These are phyloP conservation scores for Oenanthe oenanthe DNA, from an alignment of 2,113 vertebrate genomes.

Conservation along the genomic window DNA sequence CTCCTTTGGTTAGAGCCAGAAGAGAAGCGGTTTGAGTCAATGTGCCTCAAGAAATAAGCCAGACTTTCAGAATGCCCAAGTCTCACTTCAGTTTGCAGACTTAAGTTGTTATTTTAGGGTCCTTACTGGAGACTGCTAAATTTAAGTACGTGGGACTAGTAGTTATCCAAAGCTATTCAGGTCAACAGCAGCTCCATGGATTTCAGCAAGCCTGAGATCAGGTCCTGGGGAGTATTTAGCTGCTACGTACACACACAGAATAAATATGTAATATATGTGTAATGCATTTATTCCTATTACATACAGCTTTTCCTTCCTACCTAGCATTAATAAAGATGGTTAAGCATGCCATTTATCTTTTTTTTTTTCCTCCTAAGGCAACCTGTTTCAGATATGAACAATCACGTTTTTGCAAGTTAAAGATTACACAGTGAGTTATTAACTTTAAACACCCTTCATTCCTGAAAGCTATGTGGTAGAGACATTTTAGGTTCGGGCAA, in stretches of 20 bases:
- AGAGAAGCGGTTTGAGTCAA: not conserved
- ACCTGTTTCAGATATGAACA: not conserved
- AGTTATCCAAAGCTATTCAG: not conserved
- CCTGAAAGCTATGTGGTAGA: not conserved
- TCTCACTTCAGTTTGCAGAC: not conserved
- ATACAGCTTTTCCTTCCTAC: not conserved
- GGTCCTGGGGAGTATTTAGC: not conserved
- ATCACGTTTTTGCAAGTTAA: not conserved
- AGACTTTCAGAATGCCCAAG: not conserved
- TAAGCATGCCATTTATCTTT: not conserved
- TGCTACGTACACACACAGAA: not conserved
- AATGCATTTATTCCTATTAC: not conserved
- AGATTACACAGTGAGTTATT: conserved; percentile 38
- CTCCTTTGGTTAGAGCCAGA: not conserved
- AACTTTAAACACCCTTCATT: conserved; percentile 44
- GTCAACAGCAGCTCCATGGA: not conserved
- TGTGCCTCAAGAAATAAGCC: not conserved
- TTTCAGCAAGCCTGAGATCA: not conserved
- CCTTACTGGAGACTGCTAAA: not conserved
- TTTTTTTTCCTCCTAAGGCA: not conserved
- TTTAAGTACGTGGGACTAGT: not conserved
- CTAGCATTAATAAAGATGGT: not conserved
- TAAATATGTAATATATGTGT: not conserved
- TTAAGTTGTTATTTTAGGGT: not conserved
- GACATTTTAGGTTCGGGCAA: conserved; percentile 6